These are phyloP conservation scores for Malachius bipustulatus DNA, from an alignment of 2,888 invertebrate species.

Conservation along the genomic window DNA sequence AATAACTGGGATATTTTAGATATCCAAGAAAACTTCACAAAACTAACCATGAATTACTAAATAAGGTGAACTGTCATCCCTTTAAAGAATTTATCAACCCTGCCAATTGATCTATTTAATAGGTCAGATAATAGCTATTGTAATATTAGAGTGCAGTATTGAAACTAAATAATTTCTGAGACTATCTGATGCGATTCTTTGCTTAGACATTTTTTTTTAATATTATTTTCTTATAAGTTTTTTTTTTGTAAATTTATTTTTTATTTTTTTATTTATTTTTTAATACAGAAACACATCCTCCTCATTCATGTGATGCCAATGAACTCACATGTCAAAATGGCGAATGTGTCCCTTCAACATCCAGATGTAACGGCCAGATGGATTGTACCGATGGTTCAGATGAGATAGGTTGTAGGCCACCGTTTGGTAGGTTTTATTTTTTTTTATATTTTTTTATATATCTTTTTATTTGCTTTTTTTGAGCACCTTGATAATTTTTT, in stretches of 20 bases:
- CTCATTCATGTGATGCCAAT: constrained; percentile 27
- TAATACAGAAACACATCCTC: constrained; percentile 24
- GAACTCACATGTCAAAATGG: constrained; percentile 40
- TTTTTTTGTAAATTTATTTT: constrained; percentile 20
- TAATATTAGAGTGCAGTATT: no score
- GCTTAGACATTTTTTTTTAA: constrained; percentile 11
- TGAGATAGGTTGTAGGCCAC: constrained; percentile 37
- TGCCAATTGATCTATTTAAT: no score
- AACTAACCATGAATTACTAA: no score
- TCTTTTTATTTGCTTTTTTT: constrained; percentile 14
- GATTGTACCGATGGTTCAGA: constrained; percentile 53
- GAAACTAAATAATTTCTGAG: no score
- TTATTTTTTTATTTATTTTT: constrained; percentile 20
- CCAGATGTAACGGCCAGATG: constrained; percentile 42
- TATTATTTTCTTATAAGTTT: constrained; percentile 13
- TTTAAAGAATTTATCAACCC: no score
- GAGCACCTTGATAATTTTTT: no score
- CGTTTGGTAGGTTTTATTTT: constrained; percentile 17
- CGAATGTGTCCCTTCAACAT: constrained; percentile 34
- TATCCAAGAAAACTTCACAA: no score
- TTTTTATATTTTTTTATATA: constrained; percentile 18
- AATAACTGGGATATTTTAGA: no score
- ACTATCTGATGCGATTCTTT: constrained; percentile 8
- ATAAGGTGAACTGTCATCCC: no score
- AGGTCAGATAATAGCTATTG: no score